phyloP scores from a whole-genome alignment of 2,888 invertebrate genomes.

The Agrotis ipsilon region DNA sequence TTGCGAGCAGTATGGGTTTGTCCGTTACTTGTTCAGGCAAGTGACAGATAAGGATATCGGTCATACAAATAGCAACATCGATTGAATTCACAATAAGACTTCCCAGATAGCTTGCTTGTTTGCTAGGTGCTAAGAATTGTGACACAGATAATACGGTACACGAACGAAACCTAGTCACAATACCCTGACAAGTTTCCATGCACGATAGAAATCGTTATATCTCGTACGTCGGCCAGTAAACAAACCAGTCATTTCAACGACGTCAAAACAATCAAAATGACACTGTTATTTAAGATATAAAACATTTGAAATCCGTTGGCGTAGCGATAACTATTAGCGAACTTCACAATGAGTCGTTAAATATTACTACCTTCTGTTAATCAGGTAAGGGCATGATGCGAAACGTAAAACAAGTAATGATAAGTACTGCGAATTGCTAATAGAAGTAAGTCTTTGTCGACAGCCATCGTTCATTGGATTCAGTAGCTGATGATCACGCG shows the following conservation, averaged over 20 bases:
- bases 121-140: conserved; percentile 53
- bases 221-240: conserved; percentile 23
- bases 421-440: conserved; percentile 77
- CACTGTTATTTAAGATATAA: conserved; percentile 60
- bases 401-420: conserved; percentile 73
- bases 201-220: conserved; percentile 46
- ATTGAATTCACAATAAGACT: conserved; percentile 81
- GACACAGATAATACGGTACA: conserved; percentile 50
- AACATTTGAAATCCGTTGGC: conserved; percentile 78
- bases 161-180: conserved; percentile 34
- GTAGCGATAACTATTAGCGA: conserved; percentile 79
- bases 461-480: conserved; percentile 42
- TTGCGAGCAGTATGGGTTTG: conserved; percentile 78
- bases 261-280: conserved; percentile 51
- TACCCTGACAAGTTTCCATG: conserved; percentile 35
- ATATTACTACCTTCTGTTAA: conserved; percentile 83
- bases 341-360: conserved; percentile 88
- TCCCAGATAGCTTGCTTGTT: conserved; percentile 52
- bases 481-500: conserved; percentile 27
- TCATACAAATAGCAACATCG: conserved; percentile 79
- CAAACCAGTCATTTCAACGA: conserved; percentile 35
- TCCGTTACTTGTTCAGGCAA: conserved; percentile 84
- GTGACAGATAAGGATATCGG: conserved; percentile 85
- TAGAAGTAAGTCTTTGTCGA: conserved; percentile 55
- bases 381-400: conserved; percentile 81